A percentile compares a stretch with the other conserved stretches of the same genome.
Conservation (phyloP, 2,888 invertebrate genomes). For the Tipula vernalis region DNA sequence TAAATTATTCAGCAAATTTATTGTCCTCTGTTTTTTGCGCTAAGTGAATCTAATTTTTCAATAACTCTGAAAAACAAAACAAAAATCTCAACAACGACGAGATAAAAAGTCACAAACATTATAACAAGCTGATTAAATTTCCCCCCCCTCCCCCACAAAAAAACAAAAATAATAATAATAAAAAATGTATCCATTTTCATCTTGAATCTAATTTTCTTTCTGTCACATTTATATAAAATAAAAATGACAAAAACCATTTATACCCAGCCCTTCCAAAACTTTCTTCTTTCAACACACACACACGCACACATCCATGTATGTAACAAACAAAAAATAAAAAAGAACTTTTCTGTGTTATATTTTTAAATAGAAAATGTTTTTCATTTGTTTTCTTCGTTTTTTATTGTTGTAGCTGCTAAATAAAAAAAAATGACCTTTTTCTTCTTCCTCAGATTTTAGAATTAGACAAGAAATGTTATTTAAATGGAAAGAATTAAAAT, state of each 20-base stretch:
- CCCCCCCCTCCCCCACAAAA: too few species aligned
- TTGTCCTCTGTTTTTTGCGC: background rate
- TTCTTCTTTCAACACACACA: background rate
- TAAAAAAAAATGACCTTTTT: background rate
- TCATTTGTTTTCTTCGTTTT: background rate
- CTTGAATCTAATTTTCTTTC: background rate
- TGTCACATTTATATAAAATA: background rate
- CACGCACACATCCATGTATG: too few species aligned
- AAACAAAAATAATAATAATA: background rate
- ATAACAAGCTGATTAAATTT: background rate
- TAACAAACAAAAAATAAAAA: background rate
- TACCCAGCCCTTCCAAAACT: background rate
- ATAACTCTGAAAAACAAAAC: background rate
- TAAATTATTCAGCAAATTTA: background rate
- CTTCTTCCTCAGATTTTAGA: background rate
- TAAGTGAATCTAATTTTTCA: constrained; percentile 4
- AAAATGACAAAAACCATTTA: too few species aligned
- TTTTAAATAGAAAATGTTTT: background rate
- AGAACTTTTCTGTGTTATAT: background rate
- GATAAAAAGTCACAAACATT: background rate
- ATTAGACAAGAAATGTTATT: background rate
- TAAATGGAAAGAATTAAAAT: background rate
- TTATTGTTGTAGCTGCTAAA: background rate
- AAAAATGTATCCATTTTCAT: background rate
- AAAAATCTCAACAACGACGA: background rate